Percentiles rank a stretch among this genome's conserved stretches.
Evolutionary conservation across 1,140 invertebrate species (phyloP).

Genomic region (Lasaia peninsularis): DNA sequence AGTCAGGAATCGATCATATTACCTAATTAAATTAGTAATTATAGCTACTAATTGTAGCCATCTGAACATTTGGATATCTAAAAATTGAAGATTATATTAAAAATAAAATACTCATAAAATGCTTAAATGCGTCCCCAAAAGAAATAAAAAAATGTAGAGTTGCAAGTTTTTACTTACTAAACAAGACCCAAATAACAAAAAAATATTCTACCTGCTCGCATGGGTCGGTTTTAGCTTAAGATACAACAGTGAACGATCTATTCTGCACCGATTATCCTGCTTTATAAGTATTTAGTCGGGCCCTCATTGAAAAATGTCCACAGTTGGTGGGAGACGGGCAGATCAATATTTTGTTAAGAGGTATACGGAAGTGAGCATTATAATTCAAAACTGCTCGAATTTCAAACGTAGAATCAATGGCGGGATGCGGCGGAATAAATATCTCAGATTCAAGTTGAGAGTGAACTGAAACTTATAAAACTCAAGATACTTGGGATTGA

Average conservation of each 20-base stretch:
- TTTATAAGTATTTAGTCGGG: slow-evolving; percentile 34
- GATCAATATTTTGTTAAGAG: slow-evolving; percentile 72
- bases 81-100: too few species aligned
- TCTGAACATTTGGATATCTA: too few species aligned
- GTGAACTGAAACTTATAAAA: slow-evolving; percentile 37
- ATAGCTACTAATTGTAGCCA: too few species aligned
- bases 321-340: slow-evolving; percentile 54
- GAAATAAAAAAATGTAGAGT: neutral
- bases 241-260: slow-evolving; percentile 55
- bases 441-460: slow-evolving; percentile 21
- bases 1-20: too few species aligned
- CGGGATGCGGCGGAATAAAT: slow-evolving; percentile 11
- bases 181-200: slow-evolving; percentile 58
- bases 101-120: too few species aligned
- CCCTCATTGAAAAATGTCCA: slow-evolving; percentile 61
- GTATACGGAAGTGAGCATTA: slow-evolving; percentile 61
- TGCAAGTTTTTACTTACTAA: slow-evolving; percentile 33
- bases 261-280: slow-evolving; percentile 62
- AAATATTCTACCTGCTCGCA: slow-evolving; percentile 67
- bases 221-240: slow-evolving; percentile 48
- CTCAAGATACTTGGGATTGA: slow-evolving; percentile 44
- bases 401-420: slow-evolving; percentile 35
- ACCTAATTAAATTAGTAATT: too few species aligned
- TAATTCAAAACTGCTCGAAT: slow-evolving; percentile 58
- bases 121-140: neutral